Evolutionary conservation across 2,113 vertebrate species (phyloP), one percentile per base, ranked within the genome.

Genomic region (Lasiurus cinereus): DNA sequence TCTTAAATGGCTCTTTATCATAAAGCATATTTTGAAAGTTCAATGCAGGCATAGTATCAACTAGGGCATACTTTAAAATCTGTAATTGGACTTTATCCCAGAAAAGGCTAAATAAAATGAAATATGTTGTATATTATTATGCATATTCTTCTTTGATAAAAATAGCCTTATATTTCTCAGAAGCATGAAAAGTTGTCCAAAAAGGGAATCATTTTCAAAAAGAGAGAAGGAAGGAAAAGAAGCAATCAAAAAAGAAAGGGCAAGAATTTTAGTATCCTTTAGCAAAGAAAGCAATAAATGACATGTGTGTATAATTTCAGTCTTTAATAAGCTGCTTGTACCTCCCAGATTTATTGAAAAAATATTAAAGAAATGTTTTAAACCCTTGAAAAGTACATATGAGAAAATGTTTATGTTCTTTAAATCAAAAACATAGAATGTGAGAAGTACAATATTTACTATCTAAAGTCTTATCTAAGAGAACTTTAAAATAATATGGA

Each of bases 51-150:
- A 78, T 96, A 95, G 62, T 92, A 97, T 96, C 96, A 98, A 83
- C 96, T 85, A 94, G 90, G 87, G 70, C 94, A 96, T 96, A 97
- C 92, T 97, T 98, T 97, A 98, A 97, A 97, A 93, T 80, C 39
- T 95, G 69, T 97, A 98, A 98, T 97, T 98, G 97, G 97, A 97
- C 95, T 97, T 98, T 96, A 97, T 96, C 90, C 96, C 62, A 98
- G 96, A 97, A 98, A 97, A 96, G 90, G 50, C 89, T 98, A 98
- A 98, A 98, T 97, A 98, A 97, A 97, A 97, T 97, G 88, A 97
- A 98, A 97, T 97, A 97, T 97, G 94, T 95, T 98, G 98, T 97
- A 97, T 97, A 96, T 95, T 83, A 95, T 98, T 97, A 97, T 97
- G 93, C 50, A 96, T 96, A 97, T 95, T 94, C 87, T 97, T 98